Evolutionary conservation across 2,888 invertebrate species (phyloP).

Genomic region (Ypsolopha sequella): DNA sequence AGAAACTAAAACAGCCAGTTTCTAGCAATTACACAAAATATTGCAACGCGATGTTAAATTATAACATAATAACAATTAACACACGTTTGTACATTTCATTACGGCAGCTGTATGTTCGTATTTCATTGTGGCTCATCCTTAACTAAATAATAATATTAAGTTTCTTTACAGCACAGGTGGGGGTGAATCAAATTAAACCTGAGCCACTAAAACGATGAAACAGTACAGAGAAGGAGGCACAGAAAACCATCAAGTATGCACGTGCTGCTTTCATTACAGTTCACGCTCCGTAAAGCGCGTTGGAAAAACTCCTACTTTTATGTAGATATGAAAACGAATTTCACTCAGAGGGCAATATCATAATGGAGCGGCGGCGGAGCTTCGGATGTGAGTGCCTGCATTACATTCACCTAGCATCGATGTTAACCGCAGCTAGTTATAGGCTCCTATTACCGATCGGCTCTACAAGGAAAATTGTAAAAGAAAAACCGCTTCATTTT

Average conservation of each 20-base stretch:
- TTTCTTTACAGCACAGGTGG: neutral
- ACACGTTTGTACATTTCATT: no score
- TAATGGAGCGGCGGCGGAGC: slow-evolving; percentile 43
- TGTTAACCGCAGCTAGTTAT: slow-evolving; percentile 35
- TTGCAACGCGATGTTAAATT: no score
- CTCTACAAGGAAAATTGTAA: slow-evolving; percentile 14
- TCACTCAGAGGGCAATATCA: slow-evolving; percentile 62
- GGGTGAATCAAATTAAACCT: neutral
- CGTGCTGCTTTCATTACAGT: slow-evolving; percentile 23
- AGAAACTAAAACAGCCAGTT: no score
- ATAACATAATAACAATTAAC: no score
- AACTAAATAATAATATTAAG: neutral
- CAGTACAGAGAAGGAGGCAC: slow-evolving; percentile 6
- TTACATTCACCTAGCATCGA: slow-evolving; percentile 35
- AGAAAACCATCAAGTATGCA: slow-evolving; percentile 11
- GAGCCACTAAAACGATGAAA: neutral
- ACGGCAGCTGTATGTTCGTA: neutral
- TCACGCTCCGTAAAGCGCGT: slow-evolving; percentile 32
- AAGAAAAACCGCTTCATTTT: neutral
- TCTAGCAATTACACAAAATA: no score
- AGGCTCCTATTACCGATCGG: slow-evolving; percentile 28
- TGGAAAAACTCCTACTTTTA: slow-evolving; percentile 41
- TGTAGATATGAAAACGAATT: slow-evolving; percentile 55
- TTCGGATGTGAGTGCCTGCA: slow-evolving; percentile 20
- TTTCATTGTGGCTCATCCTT: neutral